Evolutionary conservation across 30 jellyfish, hydroid and myxozoan genomes (phyloP), one percentile per base, ranked within the genome.

Genomic region (Turritopsis dohrnii): DNA sequence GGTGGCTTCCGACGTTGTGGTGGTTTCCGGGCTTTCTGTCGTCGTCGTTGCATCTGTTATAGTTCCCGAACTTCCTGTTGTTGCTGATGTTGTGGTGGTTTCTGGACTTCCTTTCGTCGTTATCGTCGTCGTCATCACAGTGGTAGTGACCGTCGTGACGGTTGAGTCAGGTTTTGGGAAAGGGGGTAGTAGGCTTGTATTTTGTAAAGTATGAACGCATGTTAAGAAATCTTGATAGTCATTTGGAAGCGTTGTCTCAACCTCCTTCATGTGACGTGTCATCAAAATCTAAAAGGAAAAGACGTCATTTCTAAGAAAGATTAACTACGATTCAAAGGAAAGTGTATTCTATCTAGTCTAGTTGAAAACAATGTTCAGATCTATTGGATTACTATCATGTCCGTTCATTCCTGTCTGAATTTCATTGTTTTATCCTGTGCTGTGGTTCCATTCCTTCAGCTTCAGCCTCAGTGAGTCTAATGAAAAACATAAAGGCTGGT

Each of bases 81-180:
- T 74, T 74, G 83, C 0, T 24, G 65, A 8, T 29, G 83, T 74
- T 74, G 82, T 74, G 7, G 52, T 25, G 73, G 7, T 74, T 29
- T 25, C 26, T 21, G 83, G 16, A 23, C 77, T 23, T 19, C 77
- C 28, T 69, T 0, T 1, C 22, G 77, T 19, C 73, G 21, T 60
- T 60, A 18, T 60, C 22, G 19, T 60, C 73, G 73, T 60, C 73
- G 73, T 60, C 73, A 21, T 18, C 0, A 23, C 21, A 60, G 73
- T 23, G 22, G 73, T 60, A 18, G 73, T 60, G 19, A 60, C 22
- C 73, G n/a, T n/a, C n/a, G n/a, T n/a, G n/a, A n/a, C n/a, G n/a
- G n/a, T n/a, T n/a, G n/a, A n/a, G n/a, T n/a, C n/a, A n/a, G n/a
- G n/a, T n/a, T n/a, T n/a, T 41, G 60, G 60, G 60, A 41, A 41